Conservation (phyloP, 2,888 invertebrate species). For the Craniophora ligustri region DNA sequence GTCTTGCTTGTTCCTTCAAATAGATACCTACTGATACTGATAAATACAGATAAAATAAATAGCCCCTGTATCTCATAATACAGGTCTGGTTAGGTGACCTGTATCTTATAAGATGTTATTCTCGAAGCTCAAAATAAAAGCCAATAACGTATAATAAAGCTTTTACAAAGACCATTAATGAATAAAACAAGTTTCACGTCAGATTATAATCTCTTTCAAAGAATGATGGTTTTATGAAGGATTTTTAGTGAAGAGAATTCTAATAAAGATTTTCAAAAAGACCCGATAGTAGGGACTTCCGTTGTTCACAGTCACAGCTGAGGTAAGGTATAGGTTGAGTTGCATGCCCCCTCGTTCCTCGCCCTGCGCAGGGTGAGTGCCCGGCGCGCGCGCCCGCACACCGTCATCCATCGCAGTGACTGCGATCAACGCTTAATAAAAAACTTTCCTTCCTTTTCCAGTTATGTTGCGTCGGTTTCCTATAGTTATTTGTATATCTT, state of each 20-base stretch:
- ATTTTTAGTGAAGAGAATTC: conserved; percentile 18
- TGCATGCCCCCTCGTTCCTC: conserved; percentile 40
- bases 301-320: conserved; percentile 58
- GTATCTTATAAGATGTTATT: no score
- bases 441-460: conserved; percentile 61
- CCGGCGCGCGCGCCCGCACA: conserved; percentile 62
- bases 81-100: no score
- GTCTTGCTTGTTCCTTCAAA: no score
- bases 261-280: conserved; percentile 33
- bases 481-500: conserved; percentile 47
- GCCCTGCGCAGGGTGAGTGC: conserved; percentile 66
- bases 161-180: neutral
- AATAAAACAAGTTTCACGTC: neutral
- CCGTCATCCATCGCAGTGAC: conserved; percentile 59
- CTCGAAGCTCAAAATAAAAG: neutral
- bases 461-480: conserved; percentile 60
- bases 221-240: neutral
- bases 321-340: conserved; percentile 49
- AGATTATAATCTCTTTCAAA: no score
- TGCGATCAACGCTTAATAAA: conserved; percentile 60
- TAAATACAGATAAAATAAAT: neutral
- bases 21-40: no score
- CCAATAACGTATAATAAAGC: neutral
- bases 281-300: conserved; percentile 53
- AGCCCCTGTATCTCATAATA: no score